Percentiles rank a stretch among this genome's conserved stretches.
Conservation (phyloP, 2,113 vertebrate genomes). For the Rhynchomys soricoides region DNA sequence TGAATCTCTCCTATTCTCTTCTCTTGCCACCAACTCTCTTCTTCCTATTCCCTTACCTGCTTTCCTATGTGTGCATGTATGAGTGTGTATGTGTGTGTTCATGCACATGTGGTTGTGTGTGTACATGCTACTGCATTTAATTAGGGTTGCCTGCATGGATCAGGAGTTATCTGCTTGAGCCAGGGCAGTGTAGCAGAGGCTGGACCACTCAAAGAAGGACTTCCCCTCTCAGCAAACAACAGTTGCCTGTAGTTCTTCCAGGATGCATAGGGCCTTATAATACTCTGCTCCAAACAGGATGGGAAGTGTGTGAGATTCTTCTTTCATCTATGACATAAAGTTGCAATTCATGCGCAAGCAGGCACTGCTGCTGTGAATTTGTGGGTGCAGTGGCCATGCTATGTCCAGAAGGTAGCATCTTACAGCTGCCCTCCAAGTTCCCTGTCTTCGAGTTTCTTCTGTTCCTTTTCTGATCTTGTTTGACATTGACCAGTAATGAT, state of each 20-base stretch:
- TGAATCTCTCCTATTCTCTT: too few relatives aligned
- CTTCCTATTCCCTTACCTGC: neutral
- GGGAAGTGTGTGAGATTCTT: neutral
- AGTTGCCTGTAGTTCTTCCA: neutral
- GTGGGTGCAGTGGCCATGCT: neutral
- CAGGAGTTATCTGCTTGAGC: neutral
- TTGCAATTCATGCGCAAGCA: neutral
- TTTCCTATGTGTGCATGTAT: neutral
- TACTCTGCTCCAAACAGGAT: neutral
- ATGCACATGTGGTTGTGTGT: neutral
- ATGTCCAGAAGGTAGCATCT: neutral
- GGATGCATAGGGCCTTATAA: neutral
- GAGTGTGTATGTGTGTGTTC: neutral
- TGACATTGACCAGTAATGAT: neutral
- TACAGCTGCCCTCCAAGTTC: neutral
- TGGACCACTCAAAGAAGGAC: neutral
- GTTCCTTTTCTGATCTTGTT: neutral
- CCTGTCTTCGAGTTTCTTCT: neutral
- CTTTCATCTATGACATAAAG: neutral
- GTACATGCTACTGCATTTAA: neutral
- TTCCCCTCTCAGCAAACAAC: neutral
- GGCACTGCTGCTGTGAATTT: neutral
- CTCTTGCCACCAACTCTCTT: neutral
- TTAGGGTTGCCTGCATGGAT: neutral
- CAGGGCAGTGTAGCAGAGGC: neutral